Percentiles rank a stretch among this genome's conserved stretches.
Evolutionary conservation across 2,797 vertebrate species (phyloP).

Genomic region (Falco berigora): DNA sequence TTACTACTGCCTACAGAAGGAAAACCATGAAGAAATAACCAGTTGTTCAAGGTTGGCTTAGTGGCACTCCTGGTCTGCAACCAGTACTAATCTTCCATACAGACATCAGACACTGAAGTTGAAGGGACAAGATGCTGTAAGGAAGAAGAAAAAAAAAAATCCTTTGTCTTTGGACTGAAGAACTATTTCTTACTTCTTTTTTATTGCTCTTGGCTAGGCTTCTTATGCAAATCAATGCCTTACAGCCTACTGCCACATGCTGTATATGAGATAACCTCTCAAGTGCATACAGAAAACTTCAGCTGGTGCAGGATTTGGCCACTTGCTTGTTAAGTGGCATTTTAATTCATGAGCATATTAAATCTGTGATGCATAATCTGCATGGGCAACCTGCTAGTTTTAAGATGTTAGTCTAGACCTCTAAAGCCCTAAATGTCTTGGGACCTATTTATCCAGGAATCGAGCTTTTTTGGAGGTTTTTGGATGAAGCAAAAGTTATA

Average conservation of each 20-base stretch:
- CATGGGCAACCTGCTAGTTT: conserved; percentile 12
- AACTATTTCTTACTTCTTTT: background rate
- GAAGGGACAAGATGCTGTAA: background rate
- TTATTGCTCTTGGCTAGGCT: background rate
- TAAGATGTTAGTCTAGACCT: conserved; percentile 51
- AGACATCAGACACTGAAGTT: background rate
- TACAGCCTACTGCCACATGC: background rate
- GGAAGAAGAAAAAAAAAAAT: background rate
- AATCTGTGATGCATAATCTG: background rate
- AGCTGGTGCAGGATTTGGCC: background rate
- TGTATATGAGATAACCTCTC: background rate
- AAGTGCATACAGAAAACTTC: background rate
- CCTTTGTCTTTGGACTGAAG: background rate
- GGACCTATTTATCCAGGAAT: background rate
- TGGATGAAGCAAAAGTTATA: background rate
- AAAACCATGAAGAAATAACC: background rate
- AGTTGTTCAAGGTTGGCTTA: background rate
- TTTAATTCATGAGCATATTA: conserved; percentile 27
- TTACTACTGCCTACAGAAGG: background rate
- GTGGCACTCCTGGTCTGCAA: background rate
- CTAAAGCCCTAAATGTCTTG: conserved; percentile 33
- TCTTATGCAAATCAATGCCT: background rate
- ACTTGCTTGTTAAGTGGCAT: background rate
- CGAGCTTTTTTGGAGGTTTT: background rate
- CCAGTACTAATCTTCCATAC: background rate